Conservation (phyloP, 2,797 vertebrate species). For the Strix occidentalis region DNA sequence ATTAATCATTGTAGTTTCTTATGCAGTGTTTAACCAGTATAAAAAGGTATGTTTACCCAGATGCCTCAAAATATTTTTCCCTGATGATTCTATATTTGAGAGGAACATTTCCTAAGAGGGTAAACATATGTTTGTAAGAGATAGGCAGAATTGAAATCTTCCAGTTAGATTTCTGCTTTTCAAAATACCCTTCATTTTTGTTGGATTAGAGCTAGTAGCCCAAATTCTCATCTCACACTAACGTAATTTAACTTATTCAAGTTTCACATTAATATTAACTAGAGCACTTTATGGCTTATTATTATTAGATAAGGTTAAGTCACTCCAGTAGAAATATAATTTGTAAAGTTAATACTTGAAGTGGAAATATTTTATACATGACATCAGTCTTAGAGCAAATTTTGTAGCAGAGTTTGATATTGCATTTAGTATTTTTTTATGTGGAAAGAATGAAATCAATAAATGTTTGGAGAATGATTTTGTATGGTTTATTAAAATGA, state of each 20-base stretch:
- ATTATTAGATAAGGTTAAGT: conserved; percentile 39
- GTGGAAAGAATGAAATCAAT: not conserved
- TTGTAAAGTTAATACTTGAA: conserved; percentile 25
- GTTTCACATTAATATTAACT: conserved; percentile 32
- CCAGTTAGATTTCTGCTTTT: not conserved
- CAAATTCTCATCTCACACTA: not conserved
- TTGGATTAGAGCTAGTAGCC: not conserved
- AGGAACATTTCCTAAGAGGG: not conserved
- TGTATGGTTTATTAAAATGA: not conserved
- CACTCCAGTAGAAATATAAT: not conserved
- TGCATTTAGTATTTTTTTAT: not conserved
- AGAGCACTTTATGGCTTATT: not conserved
- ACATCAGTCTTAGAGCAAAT: not conserved
- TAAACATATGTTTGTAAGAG: not conserved
- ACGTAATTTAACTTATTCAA: not conserved
- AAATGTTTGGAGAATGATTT: not conserved
- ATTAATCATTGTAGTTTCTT: not conserved
- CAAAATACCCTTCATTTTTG: not conserved
- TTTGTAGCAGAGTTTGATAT: not conserved
- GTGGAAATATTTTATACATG: not conserved
- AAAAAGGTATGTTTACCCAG: not conserved
- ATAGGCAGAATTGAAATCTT: not conserved
- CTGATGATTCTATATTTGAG: not conserved
- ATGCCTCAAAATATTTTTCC: not conserved
- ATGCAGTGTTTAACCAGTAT: not conserved